phyloP scores from a whole-genome alignment of 2,113 vertebrate species.

The Pygoscelis adeliae region DNA sequence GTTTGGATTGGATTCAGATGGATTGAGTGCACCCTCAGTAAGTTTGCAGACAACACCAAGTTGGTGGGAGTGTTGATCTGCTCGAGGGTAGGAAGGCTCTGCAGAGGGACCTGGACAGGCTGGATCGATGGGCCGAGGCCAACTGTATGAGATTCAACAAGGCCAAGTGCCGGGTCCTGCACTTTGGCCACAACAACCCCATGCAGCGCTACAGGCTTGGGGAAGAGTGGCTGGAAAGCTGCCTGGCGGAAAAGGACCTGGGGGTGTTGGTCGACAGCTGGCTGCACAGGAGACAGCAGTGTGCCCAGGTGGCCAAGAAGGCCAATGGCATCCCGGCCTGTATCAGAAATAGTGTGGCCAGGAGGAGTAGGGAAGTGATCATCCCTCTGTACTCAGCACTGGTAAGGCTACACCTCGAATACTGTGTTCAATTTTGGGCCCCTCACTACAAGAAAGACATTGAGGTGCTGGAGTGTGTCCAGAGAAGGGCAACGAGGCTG shows the following conservation, averaged over 20 bases:
- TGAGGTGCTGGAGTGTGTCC: fast-evolving
- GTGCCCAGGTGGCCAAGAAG: not conserved
- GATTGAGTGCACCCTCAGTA: fast-evolving
- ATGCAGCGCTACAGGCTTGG: fast-evolving
- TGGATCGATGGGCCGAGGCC: fast-evolving
- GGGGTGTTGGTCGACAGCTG: fast-evolving
- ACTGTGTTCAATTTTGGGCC: not conserved
- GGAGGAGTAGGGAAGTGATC: fast-evolving
- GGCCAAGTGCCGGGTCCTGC: fast-evolving
- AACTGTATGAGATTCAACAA: not conserved
- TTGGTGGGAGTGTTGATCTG: not conserved
- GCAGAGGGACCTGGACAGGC: not conserved
- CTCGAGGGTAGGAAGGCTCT: not conserved
- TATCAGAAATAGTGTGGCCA: not conserved
- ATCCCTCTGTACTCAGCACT: fast-evolving
- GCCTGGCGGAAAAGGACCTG: fast-evolving
- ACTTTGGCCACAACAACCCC: not conserved
- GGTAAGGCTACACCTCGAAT: fast-evolving
- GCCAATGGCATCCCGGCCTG: fast-evolving
- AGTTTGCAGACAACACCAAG: not conserved
- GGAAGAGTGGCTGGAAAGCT: not conserved
- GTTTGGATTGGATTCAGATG: not conserved
- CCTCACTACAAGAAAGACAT: not conserved
- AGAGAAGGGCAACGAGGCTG: not conserved
- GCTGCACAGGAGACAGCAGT: not conserved